Conservation (phyloP, 2,888 invertebrate genomes). For the Apamea sordens region DNA sequence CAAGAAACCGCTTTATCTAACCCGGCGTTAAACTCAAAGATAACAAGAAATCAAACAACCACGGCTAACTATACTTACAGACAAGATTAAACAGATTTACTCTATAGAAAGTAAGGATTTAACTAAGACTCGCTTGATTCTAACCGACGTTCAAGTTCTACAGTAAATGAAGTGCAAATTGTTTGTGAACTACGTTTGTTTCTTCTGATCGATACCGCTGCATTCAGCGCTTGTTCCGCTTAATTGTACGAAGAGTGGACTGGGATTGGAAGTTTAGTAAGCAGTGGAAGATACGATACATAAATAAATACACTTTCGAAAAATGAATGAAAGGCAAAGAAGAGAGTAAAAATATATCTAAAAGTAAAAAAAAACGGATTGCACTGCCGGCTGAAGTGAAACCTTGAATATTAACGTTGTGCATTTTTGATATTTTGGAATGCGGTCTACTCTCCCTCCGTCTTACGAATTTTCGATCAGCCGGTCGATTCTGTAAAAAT, state of each 20-base stretch:
- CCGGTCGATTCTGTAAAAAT: no score
- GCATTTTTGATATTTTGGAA: no score
- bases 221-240: conserved; percentile 43
- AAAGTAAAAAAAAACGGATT: no score
- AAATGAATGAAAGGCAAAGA: neutral
- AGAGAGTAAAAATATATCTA: neutral
- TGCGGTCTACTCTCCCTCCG: no score
- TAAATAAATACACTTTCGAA: neutral
- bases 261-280: conserved; percentile 20
- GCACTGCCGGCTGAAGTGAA: no score
- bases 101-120: conserved; percentile 45
- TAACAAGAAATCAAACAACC: conserved; percentile 42
- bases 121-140: conserved; percentile 45
- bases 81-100: conserved; percentile 62
- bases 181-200: conserved; percentile 68
- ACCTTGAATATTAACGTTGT: no score
- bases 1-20: conserved; percentile 9
- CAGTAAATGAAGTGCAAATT: conserved; percentile 71
- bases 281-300: neutral
- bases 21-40: conserved; percentile 23
- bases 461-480: no score
- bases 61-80: conserved; percentile 29
- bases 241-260: conserved; percentile 41
- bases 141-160: conserved; percentile 62
- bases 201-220: conserved; percentile 56